Conservation (phyloP, 2,113 vertebrate species). For the Triplophysa rosa region DNA sequence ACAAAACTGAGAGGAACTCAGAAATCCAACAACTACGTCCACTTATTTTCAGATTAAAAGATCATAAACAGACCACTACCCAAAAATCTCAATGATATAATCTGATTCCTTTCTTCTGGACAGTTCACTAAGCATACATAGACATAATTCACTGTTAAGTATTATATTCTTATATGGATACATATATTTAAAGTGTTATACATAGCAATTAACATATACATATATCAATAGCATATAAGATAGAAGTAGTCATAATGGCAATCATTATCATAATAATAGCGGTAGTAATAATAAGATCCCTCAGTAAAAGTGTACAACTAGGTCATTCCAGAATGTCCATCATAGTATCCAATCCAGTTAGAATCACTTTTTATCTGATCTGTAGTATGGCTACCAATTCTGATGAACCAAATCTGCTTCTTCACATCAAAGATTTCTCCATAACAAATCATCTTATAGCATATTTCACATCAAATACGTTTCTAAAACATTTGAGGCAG, state of each 20-base stretch:
- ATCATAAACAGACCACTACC: not conserved
- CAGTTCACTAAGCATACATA: slow-evolving; percentile 68
- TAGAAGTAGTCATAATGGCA: slow-evolving; percentile 75
- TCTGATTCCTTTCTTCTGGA: slow-evolving; percentile 21
- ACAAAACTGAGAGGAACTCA: not conserved
- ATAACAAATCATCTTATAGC: slow-evolving; percentile 6
- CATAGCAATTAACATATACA: slow-evolving; percentile 79
- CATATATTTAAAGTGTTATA: slow-evolving; percentile 79
- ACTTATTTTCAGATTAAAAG: not conserved
- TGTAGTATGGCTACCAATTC: not conserved
- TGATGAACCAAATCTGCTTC: slow-evolving; percentile 2
- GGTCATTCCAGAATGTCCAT: slow-evolving; percentile 69
- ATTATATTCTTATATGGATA: slow-evolving; percentile 79
- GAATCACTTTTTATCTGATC: not conserved
- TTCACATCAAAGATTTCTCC: not conserved
- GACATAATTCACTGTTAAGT: slow-evolving; percentile 71
- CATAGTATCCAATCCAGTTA: slow-evolving; percentile 13
- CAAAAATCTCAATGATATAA: slow-evolving; percentile 3
- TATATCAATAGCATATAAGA: slow-evolving; percentile 82
- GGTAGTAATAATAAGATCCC: slow-evolving; percentile 73
- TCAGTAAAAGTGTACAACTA: slow-evolving; percentile 69
- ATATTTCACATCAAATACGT: not conserved
- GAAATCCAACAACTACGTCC: not conserved
- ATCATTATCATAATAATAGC: slow-evolving; percentile 69
- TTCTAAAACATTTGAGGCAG: not conserved